Conservation (phyloP, 2,113 vertebrate species). For the Nicator chloris region DNA sequence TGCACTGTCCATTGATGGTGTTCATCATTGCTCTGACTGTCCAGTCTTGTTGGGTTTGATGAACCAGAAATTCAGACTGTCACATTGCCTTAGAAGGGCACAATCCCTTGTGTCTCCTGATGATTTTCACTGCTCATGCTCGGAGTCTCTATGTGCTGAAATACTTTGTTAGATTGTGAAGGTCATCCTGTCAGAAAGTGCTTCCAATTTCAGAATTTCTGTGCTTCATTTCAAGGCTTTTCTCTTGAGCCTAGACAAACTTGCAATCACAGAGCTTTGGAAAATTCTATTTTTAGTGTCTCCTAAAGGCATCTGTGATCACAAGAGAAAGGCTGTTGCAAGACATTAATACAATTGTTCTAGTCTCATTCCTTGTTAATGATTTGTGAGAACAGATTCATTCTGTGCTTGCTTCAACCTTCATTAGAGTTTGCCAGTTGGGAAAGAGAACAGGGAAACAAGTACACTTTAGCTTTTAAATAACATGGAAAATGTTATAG, state of each 20-base stretch:
- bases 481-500: slow-evolving; percentile 13
- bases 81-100: neutral
- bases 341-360: neutral
- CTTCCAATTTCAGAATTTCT: neutral
- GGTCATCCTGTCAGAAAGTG: neutral
- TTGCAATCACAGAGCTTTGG: neutral
- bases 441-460: neutral
- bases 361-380: neutral
- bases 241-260: neutral
- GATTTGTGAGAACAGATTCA: neutral
- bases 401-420: neutral
- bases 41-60: neutral
- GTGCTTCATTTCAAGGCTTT: neutral
- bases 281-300: neutral
- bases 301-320: slow-evolving; percentile 8
- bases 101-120: neutral
- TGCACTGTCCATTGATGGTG: neutral
- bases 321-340: neutral
- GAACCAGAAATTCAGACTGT: neutral
- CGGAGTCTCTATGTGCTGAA: neutral
- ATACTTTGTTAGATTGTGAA: neutral
- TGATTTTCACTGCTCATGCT: neutral
- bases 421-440: neutral
- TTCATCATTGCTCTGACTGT: neutral
- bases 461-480: neutral